A percentile compares a stretch with the other conserved stretches of the same genome.
These are phyloP conservation scores for Homarus americanus DNA, from an alignment of 1,140 invertebrate species.

Conservation along the genomic window DNA sequence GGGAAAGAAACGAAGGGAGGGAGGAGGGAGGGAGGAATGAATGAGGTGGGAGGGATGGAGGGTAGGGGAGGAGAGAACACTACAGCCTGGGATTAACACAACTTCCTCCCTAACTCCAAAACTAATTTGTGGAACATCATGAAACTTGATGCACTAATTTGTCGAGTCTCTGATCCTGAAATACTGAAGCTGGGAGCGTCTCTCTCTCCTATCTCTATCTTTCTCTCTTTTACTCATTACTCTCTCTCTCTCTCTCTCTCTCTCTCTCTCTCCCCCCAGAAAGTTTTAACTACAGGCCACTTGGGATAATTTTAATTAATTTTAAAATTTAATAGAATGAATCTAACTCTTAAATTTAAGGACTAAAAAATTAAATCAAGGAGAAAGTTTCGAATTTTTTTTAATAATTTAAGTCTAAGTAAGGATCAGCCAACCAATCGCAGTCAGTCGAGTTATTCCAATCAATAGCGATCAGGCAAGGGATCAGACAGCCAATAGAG, in stretches of 20 bases:
- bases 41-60: background rate
- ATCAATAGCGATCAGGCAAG: too few relatives aligned
- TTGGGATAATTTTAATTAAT: too few relatives aligned
- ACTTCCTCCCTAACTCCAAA: constrained; percentile 23
- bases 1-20: background rate
- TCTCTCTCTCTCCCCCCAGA: too few relatives aligned
- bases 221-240: background rate
- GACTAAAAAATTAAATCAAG: too few relatives aligned
- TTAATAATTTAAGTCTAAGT: too few relatives aligned
- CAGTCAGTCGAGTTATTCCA: too few relatives aligned
- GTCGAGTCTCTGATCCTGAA: constrained; percentile 14
- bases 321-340: too few relatives aligned
- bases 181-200: background rate
- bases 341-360: too few relatives aligned
- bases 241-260: constrained; percentile 10
- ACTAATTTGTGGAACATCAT: constrained; percentile 40
- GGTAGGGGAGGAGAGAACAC: background rate
- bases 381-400: too few relatives aligned
- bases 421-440: too few relatives aligned
- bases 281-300: too few relatives aligned
- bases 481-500: too few relatives aligned
- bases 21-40: background rate
- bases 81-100: background rate
- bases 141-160: constrained; percentile 36
- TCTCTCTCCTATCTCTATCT: background rate